Evolutionary conservation across 2,113 vertebrate species (phyloP).

Genomic region (Urocitellus parryii): DNA sequence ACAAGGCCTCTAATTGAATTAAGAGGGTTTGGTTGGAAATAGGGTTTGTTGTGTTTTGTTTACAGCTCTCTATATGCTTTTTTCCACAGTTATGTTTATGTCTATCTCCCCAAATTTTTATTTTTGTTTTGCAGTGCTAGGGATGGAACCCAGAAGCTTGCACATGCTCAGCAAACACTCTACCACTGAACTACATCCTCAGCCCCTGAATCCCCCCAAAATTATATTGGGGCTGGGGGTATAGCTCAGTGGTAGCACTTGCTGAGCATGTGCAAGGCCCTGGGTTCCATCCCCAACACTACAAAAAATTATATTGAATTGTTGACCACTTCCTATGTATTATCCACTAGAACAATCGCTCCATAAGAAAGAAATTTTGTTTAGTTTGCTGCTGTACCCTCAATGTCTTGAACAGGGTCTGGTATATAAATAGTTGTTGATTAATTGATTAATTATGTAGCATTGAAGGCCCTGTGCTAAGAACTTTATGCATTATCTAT

Average conservation of each 20-base stretch:
- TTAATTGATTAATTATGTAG: background rate
- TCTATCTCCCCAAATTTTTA: background rate
- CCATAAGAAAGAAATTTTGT: background rate
- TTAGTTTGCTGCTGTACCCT: background rate
- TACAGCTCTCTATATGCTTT: background rate
- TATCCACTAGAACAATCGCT: background rate
- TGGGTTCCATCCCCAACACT: background rate
- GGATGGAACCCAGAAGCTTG: background rate
- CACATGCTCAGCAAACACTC: background rate
- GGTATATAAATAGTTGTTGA: background rate
- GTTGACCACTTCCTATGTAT: background rate
- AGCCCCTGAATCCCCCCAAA: too few relatives aligned
- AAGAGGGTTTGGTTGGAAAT: background rate
- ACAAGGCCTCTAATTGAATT: background rate
- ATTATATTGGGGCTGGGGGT: background rate
- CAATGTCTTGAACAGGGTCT: background rate
- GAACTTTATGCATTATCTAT: background rate
- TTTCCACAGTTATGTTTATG: background rate
- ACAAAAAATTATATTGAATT: background rate
- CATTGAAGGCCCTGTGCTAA: background rate
- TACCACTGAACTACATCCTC: background rate
- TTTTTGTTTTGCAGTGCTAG: background rate
- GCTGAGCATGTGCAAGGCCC: too few relatives aligned
- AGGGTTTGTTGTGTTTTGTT: background rate
- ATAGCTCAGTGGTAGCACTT: too few relatives aligned